A percentile compares a stretch with the other conserved stretches of the same genome.
Conservation (phyloP, 2,888 invertebrate genomes). For the Trisateles emortualis region DNA sequence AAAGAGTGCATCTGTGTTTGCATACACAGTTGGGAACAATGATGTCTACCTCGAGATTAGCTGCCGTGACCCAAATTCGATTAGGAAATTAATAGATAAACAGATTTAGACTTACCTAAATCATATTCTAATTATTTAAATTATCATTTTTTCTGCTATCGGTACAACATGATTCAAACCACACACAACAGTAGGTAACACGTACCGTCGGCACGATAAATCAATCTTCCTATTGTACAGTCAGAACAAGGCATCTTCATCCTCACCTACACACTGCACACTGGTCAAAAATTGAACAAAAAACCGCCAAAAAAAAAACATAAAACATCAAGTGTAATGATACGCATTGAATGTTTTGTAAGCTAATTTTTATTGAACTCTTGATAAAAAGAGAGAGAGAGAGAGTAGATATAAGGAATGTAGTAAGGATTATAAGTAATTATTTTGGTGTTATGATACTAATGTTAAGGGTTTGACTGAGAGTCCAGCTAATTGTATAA, state of each 20-base stretch:
- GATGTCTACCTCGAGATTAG: too few relatives aligned
- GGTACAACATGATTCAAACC: constrained; percentile 57
- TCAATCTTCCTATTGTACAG: constrained; percentile 75
- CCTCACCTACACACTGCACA: constrained; percentile 63
- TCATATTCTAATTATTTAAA: too few relatives aligned
- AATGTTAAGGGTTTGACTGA: background rate
- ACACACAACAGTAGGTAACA: constrained; percentile 59
- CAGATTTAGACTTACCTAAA: too few relatives aligned
- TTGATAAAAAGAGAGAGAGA: constrained; percentile 30
- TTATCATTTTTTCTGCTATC: constrained; percentile 46
- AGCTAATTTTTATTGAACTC: constrained; percentile 32
- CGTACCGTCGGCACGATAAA: constrained; percentile 75
- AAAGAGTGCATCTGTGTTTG: too few relatives aligned
- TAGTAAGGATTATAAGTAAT: constrained; percentile 3
- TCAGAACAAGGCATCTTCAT: constrained; percentile 51
- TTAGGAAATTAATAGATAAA: too few relatives aligned
- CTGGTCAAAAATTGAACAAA: constrained; percentile 27
- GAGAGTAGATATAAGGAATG: too few relatives aligned
- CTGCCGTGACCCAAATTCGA: too few relatives aligned
- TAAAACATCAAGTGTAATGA: constrained; percentile 12
- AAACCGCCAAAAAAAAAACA: constrained; percentile 30
- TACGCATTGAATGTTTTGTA: constrained; percentile 11
- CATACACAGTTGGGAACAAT: too few relatives aligned
- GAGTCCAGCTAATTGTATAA: background rate
- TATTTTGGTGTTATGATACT: constrained; percentile 1